These are phyloP conservation scores for Gandaritis pyraliata DNA, from an alignment of 2,888 invertebrate species.

Conservation along the genomic window DNA sequence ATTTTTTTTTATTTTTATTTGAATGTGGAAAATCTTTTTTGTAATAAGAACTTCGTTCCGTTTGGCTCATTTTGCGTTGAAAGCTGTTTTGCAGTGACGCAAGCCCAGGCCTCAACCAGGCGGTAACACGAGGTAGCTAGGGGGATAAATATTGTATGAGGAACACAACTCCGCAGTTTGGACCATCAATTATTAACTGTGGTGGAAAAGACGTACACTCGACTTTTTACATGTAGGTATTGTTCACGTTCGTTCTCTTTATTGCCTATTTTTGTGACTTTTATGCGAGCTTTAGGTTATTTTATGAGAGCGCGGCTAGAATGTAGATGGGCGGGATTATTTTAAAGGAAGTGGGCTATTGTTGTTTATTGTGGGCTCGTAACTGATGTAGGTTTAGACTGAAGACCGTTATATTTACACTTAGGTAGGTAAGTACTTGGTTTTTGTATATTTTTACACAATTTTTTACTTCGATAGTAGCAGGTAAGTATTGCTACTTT, in stretches of 20 bases:
- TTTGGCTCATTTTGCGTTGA: too few species aligned
- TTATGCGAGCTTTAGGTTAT: conserved; percentile 67
- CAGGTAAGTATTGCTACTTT: too few species aligned
- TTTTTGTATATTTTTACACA: too few species aligned
- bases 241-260: conserved; percentile 68
- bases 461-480: too few species aligned
- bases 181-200: conserved; percentile 80
- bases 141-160: conserved; percentile 79
- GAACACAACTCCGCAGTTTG: conserved; percentile 84
- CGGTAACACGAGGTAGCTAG: conserved; percentile 72
- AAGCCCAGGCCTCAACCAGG: conserved; percentile 60
- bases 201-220: conserved; percentile 71
- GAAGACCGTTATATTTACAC: neutral
- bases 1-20: too few species aligned
- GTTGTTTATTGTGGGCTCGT: conserved; percentile 11
- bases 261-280: conserved; percentile 77
- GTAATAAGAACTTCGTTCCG: too few species aligned
- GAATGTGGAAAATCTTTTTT: too few species aligned
- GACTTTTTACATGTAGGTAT: conserved; percentile 74
- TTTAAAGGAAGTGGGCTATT: conserved; percentile 32
- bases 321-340: conserved; percentile 43
- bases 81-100: conserved; percentile 3
- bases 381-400: neutral
- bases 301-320: conserved; percentile 57
- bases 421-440: too few species aligned